Conservation (phyloP, 2,888 invertebrate species). For the Drosophila atroscutellata region DNA sequence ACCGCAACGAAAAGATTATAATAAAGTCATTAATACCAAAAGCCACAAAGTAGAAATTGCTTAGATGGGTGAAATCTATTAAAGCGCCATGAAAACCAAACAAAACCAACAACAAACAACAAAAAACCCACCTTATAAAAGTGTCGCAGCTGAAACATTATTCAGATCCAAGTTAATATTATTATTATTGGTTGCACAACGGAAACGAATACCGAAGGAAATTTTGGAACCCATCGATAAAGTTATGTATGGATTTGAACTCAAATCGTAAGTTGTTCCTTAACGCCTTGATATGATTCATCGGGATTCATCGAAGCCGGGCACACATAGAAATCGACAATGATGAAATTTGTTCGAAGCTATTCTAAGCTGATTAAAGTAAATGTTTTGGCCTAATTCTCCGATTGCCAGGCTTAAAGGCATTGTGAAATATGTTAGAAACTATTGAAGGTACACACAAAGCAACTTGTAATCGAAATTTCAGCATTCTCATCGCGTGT, state of each 20-base stretch:
- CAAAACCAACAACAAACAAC: neutral
- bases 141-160: neutral
- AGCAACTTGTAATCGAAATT: neutral
- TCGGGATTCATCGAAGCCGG: neutral
- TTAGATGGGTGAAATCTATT: conserved; percentile 30
- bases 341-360: neutral
- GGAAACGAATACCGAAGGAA: neutral
- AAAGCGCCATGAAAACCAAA: neutral
- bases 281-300: neutral
- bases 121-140: neutral
- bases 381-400: neutral
- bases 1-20: conserved; percentile 18
- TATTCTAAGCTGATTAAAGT: neutral
- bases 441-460: neutral
- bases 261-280: neutral
- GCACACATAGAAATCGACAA: neutral
- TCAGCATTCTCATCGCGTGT: neutral
- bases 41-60: conserved; percentile 11
- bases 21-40: conserved; percentile 48
- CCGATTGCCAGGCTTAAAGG: neutral
- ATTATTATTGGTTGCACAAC: neutral
- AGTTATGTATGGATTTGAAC: neutral
- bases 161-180: neutral
- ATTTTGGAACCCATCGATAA: neutral
- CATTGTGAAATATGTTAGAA: neutral